phyloP scores from a whole-genome alignment of 2,113 vertebrate species.

The Mus pahari region DNA sequence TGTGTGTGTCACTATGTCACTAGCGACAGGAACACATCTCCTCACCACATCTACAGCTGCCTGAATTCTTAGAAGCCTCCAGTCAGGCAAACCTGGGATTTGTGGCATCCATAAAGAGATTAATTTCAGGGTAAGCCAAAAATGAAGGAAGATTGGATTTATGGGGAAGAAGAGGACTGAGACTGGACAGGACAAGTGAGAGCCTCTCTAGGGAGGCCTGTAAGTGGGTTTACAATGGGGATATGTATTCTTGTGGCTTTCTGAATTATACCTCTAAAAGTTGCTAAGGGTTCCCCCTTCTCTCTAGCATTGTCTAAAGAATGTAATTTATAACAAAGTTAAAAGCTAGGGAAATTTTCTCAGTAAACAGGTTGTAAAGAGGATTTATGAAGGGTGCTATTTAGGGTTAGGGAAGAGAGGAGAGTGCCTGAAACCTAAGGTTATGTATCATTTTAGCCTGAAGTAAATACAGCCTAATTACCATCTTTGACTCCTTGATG shows the following conservation, averaged over 20 bases:
- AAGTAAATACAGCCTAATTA: neutral
- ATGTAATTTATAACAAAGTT: constrained; percentile 7
- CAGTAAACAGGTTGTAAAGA: neutral
- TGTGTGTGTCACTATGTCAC: neutral
- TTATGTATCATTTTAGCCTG: neutral
- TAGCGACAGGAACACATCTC: neutral
- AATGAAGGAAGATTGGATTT: neutral
- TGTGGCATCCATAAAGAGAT: neutral
- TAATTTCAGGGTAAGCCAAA: neutral
- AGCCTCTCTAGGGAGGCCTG: neutral
- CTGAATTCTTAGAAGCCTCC: neutral
- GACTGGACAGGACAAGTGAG: neutral
- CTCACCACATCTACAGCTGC: neutral
- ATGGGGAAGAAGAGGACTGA: neutral
- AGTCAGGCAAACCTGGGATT: too few species aligned
- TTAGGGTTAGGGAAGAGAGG: neutral
- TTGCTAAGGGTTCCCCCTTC: neutral
- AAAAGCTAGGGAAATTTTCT: constrained; percentile 2
- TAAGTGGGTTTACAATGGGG: neutral
- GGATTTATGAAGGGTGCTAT: neutral
- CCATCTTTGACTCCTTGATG: neutral
- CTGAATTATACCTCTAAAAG: neutral
- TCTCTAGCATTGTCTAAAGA: neutral
- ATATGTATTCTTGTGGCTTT: neutral
- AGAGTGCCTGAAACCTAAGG: neutral